Evolutionary conservation across 2,888 invertebrate genomes (phyloP), one percentile per base, ranked within the genome.

Genomic region (Stenodera caucasica): DNA sequence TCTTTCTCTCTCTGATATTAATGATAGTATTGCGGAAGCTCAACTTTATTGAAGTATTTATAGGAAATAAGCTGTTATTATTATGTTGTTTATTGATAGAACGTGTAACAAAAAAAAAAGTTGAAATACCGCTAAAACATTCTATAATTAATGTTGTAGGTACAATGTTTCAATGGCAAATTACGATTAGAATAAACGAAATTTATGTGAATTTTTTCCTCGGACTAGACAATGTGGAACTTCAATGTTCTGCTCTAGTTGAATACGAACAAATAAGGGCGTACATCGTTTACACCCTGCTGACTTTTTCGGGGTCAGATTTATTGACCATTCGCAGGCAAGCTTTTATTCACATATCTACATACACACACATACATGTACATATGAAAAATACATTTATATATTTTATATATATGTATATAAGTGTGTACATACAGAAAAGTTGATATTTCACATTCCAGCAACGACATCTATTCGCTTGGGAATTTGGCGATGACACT

Each of bases 281-380:
- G 18, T 45, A 45, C 45, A 45, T 23, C 45, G 45, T 45, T 45
- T 58, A 59, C 64, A 60, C 61, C 63, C 63, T 58, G 58, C 58
- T 58, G 67, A 58, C 45, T 67, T 66, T 69, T 67, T 61, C 54
- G 57, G 60, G 69, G 66, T 66, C 64, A 71, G 70, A 70, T 70
- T 70, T 70, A 70, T 69, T 68, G 71, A 70, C 70, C 70, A 67
- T 66, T 67, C 69, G 58, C 61, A 64, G 63, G 64, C 66, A 63
- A 63, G 67, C 57, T 60, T 66, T 66, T 63, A 65, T 67, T 66
- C 66, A 60, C 65, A 18, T 11, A 40, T 18, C 9, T 11, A 45
- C 32, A 33, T 5, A 35, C 33, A 35, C 14, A 35, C 4, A 35
- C 14, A 35, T 14, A 14, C 3, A 37, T 18, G 9, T 8, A 37